Evolutionary conservation across 2,888 invertebrate genomes (phyloP).

Genomic region (Chirona hameri): DNA sequence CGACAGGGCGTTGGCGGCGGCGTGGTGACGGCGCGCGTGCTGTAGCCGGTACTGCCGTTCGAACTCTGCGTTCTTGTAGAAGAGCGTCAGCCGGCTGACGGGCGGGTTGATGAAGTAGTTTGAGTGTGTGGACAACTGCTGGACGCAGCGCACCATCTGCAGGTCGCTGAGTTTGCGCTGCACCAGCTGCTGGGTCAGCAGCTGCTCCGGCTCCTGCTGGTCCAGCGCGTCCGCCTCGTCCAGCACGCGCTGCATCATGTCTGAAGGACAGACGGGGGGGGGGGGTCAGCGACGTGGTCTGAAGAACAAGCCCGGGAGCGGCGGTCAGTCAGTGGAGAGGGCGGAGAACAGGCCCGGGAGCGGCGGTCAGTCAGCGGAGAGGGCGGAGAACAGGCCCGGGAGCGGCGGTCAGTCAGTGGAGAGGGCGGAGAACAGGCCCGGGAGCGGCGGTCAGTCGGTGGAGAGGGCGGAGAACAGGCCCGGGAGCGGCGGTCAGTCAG

Average conservation of each 20-base stretch:
- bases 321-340: too few species aligned
- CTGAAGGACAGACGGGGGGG: background rate
- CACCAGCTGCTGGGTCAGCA: conserved; percentile 67
- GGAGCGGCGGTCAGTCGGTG: too few species aligned
- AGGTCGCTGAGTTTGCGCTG: conserved; percentile 55
- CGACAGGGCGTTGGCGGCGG: conserved; percentile 63
- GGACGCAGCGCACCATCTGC: conserved; percentile 67
- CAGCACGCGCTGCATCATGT: background rate
- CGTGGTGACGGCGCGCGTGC: conserved; percentile 67
- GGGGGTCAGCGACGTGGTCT: too few species aligned
- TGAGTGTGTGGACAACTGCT: conserved; percentile 77
- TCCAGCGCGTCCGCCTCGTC: conserved; percentile 34
- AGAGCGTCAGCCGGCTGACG: conserved; percentile 63
- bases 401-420: too few species aligned
- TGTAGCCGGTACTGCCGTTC: conserved; percentile 78
- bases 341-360: too few species aligned
- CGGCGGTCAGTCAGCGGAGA: too few species aligned
- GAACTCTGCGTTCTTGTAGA: conserved; percentile 74
- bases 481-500: too few species aligned
- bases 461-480: too few species aligned
- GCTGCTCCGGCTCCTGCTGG: conserved; percentile 48
- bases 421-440: too few species aligned
- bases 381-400: too few species aligned
- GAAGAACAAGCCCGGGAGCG: too few species aligned
- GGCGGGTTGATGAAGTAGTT: conserved; percentile 84